Base-by-base conservation (phyloP, 2,113 vertebrate species). In the Orcinus orca region DNA sequence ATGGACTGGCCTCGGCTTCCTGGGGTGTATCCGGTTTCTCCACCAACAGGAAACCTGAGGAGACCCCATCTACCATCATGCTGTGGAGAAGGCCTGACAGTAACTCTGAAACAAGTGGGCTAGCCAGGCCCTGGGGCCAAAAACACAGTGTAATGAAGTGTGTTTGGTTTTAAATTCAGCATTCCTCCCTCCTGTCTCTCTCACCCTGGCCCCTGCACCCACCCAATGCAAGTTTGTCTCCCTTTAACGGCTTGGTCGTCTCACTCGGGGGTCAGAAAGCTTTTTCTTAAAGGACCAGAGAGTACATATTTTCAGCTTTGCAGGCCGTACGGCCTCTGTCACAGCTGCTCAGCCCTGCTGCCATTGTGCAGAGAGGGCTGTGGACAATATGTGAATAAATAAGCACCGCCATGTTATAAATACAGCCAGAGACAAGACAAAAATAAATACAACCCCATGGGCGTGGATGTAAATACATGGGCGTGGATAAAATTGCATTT, bases 91-190 rank as follows among this genome's bases (percentile, higher is more conserved):
- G 23, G 77, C 23, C 71, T 12, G 71, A 36, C 33, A 31, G n/a
- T 29, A 33, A 80, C 20, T 82, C 17, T 14, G 26, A 50, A 58
- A 41, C 4, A 25, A 62, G 50, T 2, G 23, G 81, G 67, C 67
- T 50, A 83, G 67, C 33, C 0, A 0, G 77, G 15, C 25, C 21
- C 33, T 25, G 18, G 33, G 38, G 50, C 31, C 12, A 1, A 5
- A 36, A 38, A 2, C 26, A 2, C 3, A 0, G 23, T 17, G 2
- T 4, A 4, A 8, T 29, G 41, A 71, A 13, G 15, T 21, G 23
- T 65, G 63, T 13, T 77, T n/a, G 58, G 2, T 9, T 18, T 47
- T 9, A 53, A 29, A 84, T 50, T 84, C 21, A 17, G 36, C 21
- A 8, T 38, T 82, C 41, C 63, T 83, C 26, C 76, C 15, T 50